Base-by-base conservation (phyloP, 2,888 invertebrate species). In the Lacanobia wlatinum region DNA sequence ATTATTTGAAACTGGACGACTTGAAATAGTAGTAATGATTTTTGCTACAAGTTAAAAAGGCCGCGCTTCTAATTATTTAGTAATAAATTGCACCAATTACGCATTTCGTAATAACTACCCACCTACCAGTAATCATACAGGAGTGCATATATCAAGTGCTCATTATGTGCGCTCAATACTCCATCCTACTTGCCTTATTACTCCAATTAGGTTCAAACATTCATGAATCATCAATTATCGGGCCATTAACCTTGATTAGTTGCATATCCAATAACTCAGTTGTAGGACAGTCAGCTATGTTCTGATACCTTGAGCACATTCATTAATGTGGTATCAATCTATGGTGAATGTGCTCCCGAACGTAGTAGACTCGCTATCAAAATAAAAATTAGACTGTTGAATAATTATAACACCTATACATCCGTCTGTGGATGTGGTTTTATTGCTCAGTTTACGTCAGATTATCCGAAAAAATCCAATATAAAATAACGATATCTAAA, bases 321-420 rank as follows among this genome's bases (percentile, higher is more conserved):
- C 77, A 77, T 70, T 73, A 69, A 70, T 75, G 43, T 64, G 86
- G 70, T 86, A 77, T 73, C 58, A 71, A 84, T 83, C 76, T 74
- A 76, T 68, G 67, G 66, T 61, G 79, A 80, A 75, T 79, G 73
- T 72, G 78, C 78, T 80, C 85, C 83, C 87, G 85, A 83, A 86
- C 86, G 75, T 76, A n/a, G n/a, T n/a, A n/a, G n/a, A n/a, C n/a
- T 63, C 28, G 62, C 34, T 80, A 78, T 74, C 85, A 73, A 84
- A 79, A 85, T 83, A 79, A 80, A 86, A 84, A 84, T 79, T 78
- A 73, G 70, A 73, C 77, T 79, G 68, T 77, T 76, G 62, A 70
- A 84, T 73, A 76, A 83, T 79, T 86, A 76, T 78, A 84, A 86
- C 85, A 86, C 79, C 78, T 81, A 48, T 40, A 75, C 77, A 69